A percentile compares a stretch with the other conserved stretches of the same genome.
These are phyloP conservation scores for Pogonocichla stellata DNA, from an alignment of 2,113 vertebrate genomes.

Conservation along the genomic window DNA sequence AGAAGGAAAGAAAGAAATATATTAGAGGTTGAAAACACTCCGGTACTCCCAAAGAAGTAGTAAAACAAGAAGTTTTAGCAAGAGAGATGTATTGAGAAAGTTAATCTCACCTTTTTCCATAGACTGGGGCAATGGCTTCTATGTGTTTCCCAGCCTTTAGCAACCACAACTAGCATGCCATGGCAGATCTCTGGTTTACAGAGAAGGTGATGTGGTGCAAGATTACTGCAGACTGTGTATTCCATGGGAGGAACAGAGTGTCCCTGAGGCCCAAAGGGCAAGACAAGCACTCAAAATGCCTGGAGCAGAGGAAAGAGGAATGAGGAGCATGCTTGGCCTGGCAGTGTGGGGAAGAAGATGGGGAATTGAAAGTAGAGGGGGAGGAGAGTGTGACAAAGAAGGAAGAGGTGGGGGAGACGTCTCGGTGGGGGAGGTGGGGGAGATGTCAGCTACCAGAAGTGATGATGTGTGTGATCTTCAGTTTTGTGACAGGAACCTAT, in stretches of 20 bases:
- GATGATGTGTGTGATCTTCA: background rate
- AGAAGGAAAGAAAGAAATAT: background rate
- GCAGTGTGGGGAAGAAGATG: background rate
- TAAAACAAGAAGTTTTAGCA: background rate
- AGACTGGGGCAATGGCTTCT: background rate
- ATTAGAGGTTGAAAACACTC: background rate
- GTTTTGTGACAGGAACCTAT: background rate
- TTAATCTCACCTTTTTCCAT: conserved; percentile 1
- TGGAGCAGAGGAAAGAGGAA: background rate
- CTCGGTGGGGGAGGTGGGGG: rapidly evolving
- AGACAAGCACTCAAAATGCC: background rate
- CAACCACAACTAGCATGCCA: background rate
- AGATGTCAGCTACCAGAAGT: background rate
- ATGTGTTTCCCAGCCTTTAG: background rate
- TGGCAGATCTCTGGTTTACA: background rate
- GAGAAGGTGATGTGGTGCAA: background rate
- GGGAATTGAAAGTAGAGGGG: conserved; percentile 45
- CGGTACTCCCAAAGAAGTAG: background rate
- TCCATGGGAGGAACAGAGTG: background rate
- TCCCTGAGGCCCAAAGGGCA: background rate
- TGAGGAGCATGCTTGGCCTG: background rate
- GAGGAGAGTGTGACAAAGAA: background rate
- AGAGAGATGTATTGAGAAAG: background rate
- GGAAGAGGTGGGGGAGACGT: background rate
- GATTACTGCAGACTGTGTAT: background rate